phyloP scores from a whole-genome alignment of 2,113 vertebrate genomes.

The Callopanchax toddi region DNA sequence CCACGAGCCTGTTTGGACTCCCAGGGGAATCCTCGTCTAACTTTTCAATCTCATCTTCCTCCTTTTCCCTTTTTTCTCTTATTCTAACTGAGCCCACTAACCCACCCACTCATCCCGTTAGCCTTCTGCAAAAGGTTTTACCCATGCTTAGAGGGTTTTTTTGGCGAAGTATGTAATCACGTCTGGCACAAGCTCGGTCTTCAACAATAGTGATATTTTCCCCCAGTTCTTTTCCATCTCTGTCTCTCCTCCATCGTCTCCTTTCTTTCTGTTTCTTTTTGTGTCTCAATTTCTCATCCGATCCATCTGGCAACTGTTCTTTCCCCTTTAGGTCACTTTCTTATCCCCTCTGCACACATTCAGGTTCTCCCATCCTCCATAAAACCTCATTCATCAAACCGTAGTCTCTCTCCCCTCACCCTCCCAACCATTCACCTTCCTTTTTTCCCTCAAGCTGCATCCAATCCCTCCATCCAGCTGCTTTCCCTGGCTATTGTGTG shows the following conservation, averaged over 20 bases:
- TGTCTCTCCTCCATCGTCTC: constrained; percentile 16
- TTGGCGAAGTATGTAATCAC: constrained; percentile 59
- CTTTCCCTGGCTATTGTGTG: constrained; percentile 34
- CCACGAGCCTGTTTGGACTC: constrained; percentile 65
- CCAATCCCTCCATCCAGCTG: constrained; percentile 41
- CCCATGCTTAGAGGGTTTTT: constrained; percentile 49
- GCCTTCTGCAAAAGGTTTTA: constrained; percentile 51
- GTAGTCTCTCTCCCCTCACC: constrained; percentile 35
- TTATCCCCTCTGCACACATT: constrained; percentile 62
- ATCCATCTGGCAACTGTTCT: constrained; percentile 52
- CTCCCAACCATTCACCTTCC: constrained; percentile 23
- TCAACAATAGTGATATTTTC: constrained; percentile 45
- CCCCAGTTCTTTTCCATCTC: constrained; percentile 22
- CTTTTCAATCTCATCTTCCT: constrained; percentile 34
- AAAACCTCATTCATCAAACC: constrained; percentile 52
- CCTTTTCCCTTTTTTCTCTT: constrained; percentile 3
- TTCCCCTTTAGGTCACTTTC: constrained; percentile 58
- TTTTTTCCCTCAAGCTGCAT: constrained; percentile 21
- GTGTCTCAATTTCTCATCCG: constrained; percentile 41
- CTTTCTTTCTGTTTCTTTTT: constrained; percentile 25
- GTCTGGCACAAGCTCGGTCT: constrained; percentile 57
- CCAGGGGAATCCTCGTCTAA: constrained; percentile 55
- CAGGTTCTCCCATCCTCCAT: constrained; percentile 41
- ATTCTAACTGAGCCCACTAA: constrained; percentile 48
- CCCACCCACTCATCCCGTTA: constrained; percentile 66